These are phyloP conservation scores for Pangasius mekongensis DNA, from an alignment of 2,797 vertebrate genomes.

Conservation along the genomic window DNA sequence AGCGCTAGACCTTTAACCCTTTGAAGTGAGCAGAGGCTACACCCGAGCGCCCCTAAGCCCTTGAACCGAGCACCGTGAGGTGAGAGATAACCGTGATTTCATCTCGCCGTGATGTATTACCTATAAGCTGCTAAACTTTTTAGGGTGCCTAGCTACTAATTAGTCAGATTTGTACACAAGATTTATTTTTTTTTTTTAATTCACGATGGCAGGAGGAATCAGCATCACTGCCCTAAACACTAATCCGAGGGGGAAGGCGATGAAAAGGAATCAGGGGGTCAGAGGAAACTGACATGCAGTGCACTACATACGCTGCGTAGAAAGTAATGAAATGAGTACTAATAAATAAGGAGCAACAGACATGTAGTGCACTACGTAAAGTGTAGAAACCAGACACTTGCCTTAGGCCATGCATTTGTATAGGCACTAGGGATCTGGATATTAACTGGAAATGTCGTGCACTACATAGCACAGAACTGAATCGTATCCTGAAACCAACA, in stretches of 20 bases:
- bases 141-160: conserved; percentile 45
- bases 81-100: conserved; percentile 7
- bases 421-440: not conserved
- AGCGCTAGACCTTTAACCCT: conserved; percentile 71
- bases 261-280: conserved; percentile 50
- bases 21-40: conserved; percentile 61
- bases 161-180: conserved; percentile 60
- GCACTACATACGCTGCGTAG: not conserved
- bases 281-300: not conserved
- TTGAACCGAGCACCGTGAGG: conserved; percentile 22
- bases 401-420: too few relatives aligned
- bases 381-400: not conserved
- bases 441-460: not conserved
- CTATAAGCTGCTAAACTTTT: not conserved
- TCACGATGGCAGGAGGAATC: conserved; percentile 47
- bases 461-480: not conserved
- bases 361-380: not conserved
- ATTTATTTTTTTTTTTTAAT: conserved; percentile 20
- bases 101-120: not conserved
- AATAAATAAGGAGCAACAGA: not conserved
- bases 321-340: not conserved
- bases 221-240: conserved; percentile 44
- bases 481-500: not conserved
- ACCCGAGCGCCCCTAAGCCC: conserved; percentile 21
- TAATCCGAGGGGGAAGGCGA: conserved; percentile 56